Conservation (phyloP, 1,140 invertebrate genomes). For the Drosophila mauritiana region DNA sequence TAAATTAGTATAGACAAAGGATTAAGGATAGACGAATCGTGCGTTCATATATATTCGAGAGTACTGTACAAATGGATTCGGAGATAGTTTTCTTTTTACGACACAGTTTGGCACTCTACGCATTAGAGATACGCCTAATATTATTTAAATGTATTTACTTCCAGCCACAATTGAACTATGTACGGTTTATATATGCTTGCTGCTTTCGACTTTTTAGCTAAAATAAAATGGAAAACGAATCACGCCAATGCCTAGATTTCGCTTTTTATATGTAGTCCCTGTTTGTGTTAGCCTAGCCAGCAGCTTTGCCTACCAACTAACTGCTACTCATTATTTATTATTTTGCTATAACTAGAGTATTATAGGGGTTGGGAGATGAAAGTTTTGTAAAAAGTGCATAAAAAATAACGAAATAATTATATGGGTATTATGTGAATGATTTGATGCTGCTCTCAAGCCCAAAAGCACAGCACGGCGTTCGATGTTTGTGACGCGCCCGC, state of each 20-base stretch:
- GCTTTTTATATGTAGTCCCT: constrained; percentile 35
- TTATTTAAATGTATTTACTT: constrained; percentile 71
- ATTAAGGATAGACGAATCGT: constrained; percentile 9
- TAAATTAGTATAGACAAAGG: constrained; percentile 28
- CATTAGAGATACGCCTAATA: constrained; percentile 36
- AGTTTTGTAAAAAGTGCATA: constrained; percentile 71
- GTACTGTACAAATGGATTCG: constrained; percentile 57
- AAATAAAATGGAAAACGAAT: constrained; percentile 26
- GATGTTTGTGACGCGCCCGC: constrained; percentile 25
- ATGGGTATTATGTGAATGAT: constrained; percentile 52
- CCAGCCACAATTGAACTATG: constrained; percentile 70
- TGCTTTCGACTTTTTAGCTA: constrained; percentile 51
- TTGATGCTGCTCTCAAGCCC: constrained; percentile 24
- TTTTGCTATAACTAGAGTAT: constrained; percentile 69
- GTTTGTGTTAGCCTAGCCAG: constrained; percentile 47
- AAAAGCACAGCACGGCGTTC: constrained; percentile 16
- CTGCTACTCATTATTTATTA: constrained; percentile 74
- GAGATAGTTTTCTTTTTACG: constrained; percentile 22
- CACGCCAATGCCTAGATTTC: constrained; percentile 37
- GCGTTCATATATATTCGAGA: constrained; percentile 48
- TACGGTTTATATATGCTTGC: constrained; percentile 51
- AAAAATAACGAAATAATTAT: constrained; percentile 52
- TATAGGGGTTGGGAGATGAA: constrained; percentile 35
- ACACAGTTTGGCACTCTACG: constrained; percentile 35
- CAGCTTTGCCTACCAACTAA: constrained; percentile 63